Base-by-base conservation (phyloP, 2,888 invertebrate genomes). In the Penaeus monodon region DNA sequence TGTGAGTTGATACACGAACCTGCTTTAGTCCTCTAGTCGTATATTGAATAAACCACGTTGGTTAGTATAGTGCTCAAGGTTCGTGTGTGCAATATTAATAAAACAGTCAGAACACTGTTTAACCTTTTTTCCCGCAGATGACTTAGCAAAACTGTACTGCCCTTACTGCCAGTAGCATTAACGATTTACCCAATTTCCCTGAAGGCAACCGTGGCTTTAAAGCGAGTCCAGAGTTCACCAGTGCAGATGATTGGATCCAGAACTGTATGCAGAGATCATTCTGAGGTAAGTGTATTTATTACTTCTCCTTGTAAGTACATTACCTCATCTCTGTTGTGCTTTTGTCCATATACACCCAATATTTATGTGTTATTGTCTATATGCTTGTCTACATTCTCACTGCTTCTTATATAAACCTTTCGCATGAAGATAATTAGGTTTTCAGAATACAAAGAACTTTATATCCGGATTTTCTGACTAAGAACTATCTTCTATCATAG, bases 211-310 rank as follows among this genome's bases (percentile, higher is more conserved):
- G 98, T 99, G 78, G 98, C 98, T 90, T 95, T 98, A 89, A 95
- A 96, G 92, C 95, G 98, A 92, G 95, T 99, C 91, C 97, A 97
- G 92, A 96, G 92, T 99, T 97, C 93, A 95, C 99, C 95, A 97
- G 96, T 92, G 94, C 95, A 90, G 97, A 97, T 92, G 98, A 93
- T 93, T 98, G 90, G 96, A 98, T 92, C 95, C 95, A 93, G 94
- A 89, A 95, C 95, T 90, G 96, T 97, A 0, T 94, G 94, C 88
- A 97, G 97, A 91, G 96, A 97, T 92, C 91, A 94, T 81, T 94
- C 94, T 90, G 96, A 96, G 94, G 97, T 96, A 94, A 94, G 94
- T 27, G 57, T 12, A 17, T 57, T 57, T 57, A 17, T 20, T 57
- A 2, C 57, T 1, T 57, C 0, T 57, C 17, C n/a, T n/a, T 57